Evolutionary conservation across 2,888 invertebrate genomes (phyloP), one percentile per base, ranked within the genome.

Genomic region (Philopedon plagiatum): DNA sequence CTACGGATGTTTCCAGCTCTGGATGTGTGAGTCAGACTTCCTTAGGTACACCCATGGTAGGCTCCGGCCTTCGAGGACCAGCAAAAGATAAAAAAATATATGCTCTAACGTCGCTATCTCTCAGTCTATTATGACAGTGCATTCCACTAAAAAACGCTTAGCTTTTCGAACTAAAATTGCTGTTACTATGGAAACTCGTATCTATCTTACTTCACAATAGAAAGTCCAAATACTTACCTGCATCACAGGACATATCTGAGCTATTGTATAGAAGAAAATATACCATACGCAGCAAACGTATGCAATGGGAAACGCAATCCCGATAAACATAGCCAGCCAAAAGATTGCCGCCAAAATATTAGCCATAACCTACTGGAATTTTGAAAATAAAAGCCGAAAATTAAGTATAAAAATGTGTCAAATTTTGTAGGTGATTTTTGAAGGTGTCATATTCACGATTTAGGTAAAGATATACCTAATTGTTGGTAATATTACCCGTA

Each of bases 221-320:
- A 41, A 41, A 18, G 9, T 18, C 4, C 5, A 18, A 41, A 18
- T 5, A 7, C 57, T 66, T 66, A 66, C 66, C 66, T 57, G 26
- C 8, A 57, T 58, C 32, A 18, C 32, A 0, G 66, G 29, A 34
- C 44, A 66, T 2, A 39, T 29, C 19, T 58, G 46, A 34, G 58
- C 11, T 5, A 66, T 1, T 26, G 41, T 15, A 15, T 66, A 66
- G n/a, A 58, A 29, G 13, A 66, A 23, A 46, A 66, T 58, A 19
- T 66, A 66, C 26, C 57, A 44, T 21, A 46, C 18, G 8, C 32
- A 23, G 32, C 58, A 56, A 8, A 58, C 3, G 4, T 23, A 39
- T 4, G 66, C 66, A 32, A 66, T 58, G 1, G 66, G 66, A 58
- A 58, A 58, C 2, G 66, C 29, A 0, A 66, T 1, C 7, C 46